phyloP scores from a whole-genome alignment of 2,888 invertebrate genomes.

The Acholoe squamosa region DNA sequence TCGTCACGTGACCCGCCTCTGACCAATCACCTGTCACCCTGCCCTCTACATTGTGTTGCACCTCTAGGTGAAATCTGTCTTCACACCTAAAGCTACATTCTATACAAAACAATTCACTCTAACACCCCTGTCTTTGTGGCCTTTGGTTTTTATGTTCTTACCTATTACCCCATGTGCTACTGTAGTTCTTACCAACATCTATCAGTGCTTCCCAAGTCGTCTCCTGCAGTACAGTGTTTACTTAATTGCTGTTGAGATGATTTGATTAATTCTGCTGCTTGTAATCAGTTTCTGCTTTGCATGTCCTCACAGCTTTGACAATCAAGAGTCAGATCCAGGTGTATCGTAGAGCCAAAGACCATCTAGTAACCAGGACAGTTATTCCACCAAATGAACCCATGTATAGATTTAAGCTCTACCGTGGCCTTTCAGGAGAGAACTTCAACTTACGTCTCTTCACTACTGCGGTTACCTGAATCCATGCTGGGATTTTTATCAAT shows the following conservation, averaged over 20 bases:
- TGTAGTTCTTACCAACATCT: constrained; percentile 23
- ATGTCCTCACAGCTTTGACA: constrained; percentile 47
- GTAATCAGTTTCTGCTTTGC: constrained; percentile 42
- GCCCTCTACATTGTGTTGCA: constrained; percentile 63
- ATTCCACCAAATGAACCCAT: constrained; percentile 11
- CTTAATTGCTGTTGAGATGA: constrained; percentile 30
- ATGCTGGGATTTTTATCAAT: background rate
- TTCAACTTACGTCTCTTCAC: background rate
- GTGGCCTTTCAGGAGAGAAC: constrained; percentile 6
- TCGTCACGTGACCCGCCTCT: constrained; percentile 63
- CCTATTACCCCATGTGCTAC: constrained; percentile 7
- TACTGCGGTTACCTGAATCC: background rate
- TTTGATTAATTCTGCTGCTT: constrained; percentile 20
- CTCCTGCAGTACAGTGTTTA: constrained; percentile 18
- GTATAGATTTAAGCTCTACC: background rate
- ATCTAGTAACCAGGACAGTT: background rate
- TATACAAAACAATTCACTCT: constrained; percentile 7
- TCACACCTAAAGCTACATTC: constrained; percentile 51
- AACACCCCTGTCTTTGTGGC: background rate
- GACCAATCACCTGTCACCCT: constrained; percentile 62
- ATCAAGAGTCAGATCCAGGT: constrained; percentile 16
- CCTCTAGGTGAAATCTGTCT: constrained; percentile 64
- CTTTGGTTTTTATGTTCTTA: constrained; percentile 24
- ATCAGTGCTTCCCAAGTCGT: constrained; percentile 37
- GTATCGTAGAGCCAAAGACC: background rate